These are phyloP conservation scores for Dicycla oo DNA, from an alignment of 2,888 invertebrate species.

Conservation along the genomic window DNA sequence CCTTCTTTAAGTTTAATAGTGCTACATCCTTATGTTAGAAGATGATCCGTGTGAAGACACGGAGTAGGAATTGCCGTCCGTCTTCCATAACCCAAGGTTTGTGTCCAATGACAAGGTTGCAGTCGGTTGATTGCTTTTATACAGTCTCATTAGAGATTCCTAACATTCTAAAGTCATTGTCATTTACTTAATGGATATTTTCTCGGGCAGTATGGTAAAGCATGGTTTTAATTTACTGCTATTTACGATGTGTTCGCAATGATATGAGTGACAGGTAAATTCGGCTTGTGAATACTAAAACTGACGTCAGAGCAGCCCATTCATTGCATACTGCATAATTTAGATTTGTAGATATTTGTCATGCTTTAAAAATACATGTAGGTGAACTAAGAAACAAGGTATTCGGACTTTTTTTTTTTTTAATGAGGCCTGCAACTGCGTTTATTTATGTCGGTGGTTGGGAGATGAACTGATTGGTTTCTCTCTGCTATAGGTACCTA, in stretches of 20 bases:
- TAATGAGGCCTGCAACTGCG: background rate
- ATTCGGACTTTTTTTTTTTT: background rate
- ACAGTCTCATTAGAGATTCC: conserved; percentile 4
- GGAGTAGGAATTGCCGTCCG: background rate
- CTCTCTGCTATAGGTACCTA: background rate
- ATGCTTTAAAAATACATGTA: conserved; percentile 22
- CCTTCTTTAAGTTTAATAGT: background rate
- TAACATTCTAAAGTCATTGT: background rate
- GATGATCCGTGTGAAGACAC: background rate
- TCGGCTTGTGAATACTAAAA: conserved; percentile 26
- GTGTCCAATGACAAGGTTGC: background rate
- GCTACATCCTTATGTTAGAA: background rate
- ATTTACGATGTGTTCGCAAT: conserved; percentile 20
- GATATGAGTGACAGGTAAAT: conserved; percentile 18
- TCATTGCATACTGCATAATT: conserved; percentile 20
- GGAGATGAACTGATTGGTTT: background rate
- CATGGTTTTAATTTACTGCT: conserved; percentile 18
- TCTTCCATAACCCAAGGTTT: background rate
- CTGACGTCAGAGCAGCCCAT: background rate
- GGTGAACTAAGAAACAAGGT: background rate
- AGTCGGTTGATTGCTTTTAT: background rate
- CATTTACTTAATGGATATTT: conserved; percentile 12
- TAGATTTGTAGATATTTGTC: conserved; percentile 13
- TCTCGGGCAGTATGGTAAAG: conserved; percentile 4
- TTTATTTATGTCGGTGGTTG: too few species aligned